Conservation (phyloP, 2,888 invertebrate species). For the Spicauda simplicius region DNA sequence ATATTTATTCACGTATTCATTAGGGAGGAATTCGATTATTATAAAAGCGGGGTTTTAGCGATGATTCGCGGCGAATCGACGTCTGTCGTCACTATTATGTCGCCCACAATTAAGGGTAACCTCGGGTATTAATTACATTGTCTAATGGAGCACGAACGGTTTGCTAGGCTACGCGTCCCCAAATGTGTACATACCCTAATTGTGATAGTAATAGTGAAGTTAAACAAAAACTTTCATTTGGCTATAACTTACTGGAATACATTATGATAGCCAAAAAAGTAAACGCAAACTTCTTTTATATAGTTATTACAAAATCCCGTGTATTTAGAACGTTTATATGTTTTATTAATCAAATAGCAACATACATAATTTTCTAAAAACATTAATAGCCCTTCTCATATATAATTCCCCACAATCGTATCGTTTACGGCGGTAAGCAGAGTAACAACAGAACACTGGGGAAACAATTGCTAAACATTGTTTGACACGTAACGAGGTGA, state of each 20-base stretch:
- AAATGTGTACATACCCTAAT: slow-evolving; percentile 62
- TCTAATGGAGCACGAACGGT: slow-evolving; percentile 75
- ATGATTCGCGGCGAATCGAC: slow-evolving; percentile 56
- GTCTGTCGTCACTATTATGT: slow-evolving; percentile 65
- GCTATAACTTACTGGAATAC: slow-evolving; percentile 1
- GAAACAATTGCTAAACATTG: slow-evolving; percentile 72
- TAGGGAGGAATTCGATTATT: slow-evolving; percentile 52
- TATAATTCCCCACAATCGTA: slow-evolving; percentile 25
- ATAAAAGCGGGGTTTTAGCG: slow-evolving; percentile 70
- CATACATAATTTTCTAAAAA: not conserved
- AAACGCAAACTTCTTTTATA: no score
- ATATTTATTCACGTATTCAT: slow-evolving; percentile 39
- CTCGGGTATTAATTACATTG: slow-evolving; percentile 81
- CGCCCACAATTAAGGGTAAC: slow-evolving; percentile 76
- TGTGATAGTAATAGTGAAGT: slow-evolving; percentile 33
- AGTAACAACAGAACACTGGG: slow-evolving; percentile 61
- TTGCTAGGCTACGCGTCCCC: slow-evolving; percentile 64
- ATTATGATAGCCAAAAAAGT: slow-evolving; percentile 16
- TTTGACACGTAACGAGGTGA: slow-evolving; percentile 74
- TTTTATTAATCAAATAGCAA: no score
- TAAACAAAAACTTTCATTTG: slow-evolving; percentile 30
- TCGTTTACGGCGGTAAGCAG: slow-evolving; percentile 54
- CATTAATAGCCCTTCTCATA: not conserved
- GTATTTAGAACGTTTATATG: no score
- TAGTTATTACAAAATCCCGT: no score